Evolutionary conservation across 2,888 invertebrate species (phyloP), one percentile per base, ranked within the genome.

Genomic region (Erynnis tages): DNA sequence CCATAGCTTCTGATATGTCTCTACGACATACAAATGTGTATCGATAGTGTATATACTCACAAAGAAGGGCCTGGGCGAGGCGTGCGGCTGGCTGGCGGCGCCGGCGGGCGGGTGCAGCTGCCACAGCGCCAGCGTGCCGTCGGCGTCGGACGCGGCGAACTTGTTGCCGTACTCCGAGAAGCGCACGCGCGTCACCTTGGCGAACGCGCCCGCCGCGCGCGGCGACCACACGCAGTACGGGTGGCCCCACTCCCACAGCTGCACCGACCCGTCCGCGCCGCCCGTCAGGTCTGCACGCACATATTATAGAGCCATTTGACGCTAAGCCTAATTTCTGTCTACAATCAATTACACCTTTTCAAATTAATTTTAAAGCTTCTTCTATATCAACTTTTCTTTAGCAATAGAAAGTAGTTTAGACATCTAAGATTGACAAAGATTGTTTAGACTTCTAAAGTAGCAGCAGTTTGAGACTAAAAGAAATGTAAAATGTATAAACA

Each of bases 191-290:
- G 98, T 98, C 53, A 99, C 98, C 87, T 97, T 97, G 23, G 97
- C 97, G 82, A 96, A 98, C 3, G 98, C 97, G 23, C 98, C 98
- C 0, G 97, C 93, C n/a, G 96, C 94, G 29, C 98, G 92, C 1
- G 98, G 97, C 14, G 94, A 94, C 69, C 97, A 95, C 8, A 98
- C 96, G 30, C 96, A 95, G 56, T 96, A 95, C 43, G 94, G 93
- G 82, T 98, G 98, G 4, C 97, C 97, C 98, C 99, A 99, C 88
- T 99, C 99, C 98, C 99, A 98, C 59, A 98, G 91, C 63, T 96
- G 95, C 0, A 98, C 98, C 0, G 98, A 97, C 5, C 98, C 98
- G 87, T 98, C 98, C 75, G 97, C 97, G 7, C 97, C 96, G 50
- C 98, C 98, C 34, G 97, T 97, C 65, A 98, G 86, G 87, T 98